A percentile compares a stretch with the other conserved stretches of the same genome.
Evolutionary conservation across 2,888 invertebrate genomes (phyloP).

Genomic region (Melanchra persicariae): DNA sequence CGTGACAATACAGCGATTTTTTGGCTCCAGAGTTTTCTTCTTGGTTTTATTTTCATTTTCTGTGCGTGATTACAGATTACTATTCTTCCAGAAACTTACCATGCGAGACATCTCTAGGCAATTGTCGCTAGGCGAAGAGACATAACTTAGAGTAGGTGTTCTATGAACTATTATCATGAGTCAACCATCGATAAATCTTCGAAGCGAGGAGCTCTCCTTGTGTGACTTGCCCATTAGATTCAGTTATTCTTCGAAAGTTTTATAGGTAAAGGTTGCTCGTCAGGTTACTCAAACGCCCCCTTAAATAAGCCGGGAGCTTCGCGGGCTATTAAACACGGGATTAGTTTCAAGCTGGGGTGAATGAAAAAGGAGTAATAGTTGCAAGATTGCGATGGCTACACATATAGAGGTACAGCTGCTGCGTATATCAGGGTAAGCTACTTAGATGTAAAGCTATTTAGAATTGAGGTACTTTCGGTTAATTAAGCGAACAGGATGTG

Average conservation of each 20-base stretch:
- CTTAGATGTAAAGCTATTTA: slow-evolving; percentile 36
- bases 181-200: not conserved
- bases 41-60: too few species aligned
- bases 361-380: slow-evolving; percentile 75
- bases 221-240: not conserved
- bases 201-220: too few species aligned
- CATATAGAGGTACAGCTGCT: slow-evolving; percentile 4
- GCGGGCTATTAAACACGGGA: slow-evolving; percentile 78
- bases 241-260: slow-evolving; percentile 73
- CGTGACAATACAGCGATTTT: too few species aligned
- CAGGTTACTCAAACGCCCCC: slow-evolving; percentile 72
- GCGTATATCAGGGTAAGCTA: slow-evolving; percentile 10
- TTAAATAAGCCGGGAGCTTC: slow-evolving; percentile 71
- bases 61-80: too few species aligned
- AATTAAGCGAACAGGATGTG: slow-evolving; percentile 19
- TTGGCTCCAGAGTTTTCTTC: too few species aligned
- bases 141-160: too few species aligned
- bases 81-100: too few species aligned
- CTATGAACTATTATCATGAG: not conserved
- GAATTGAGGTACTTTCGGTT: slow-evolving; percentile 19
- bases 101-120: too few species aligned
- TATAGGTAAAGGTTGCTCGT: slow-evolving; percentile 70
- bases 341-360: slow-evolving; percentile 72
- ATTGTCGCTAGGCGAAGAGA: too few species aligned
- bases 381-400: slow-evolving; percentile 47